Evolutionary conservation across 1,140 invertebrate genomes (phyloP), one percentile per base, ranked within the genome.

Genomic region (Ditylenchus dipsaci): DNA sequence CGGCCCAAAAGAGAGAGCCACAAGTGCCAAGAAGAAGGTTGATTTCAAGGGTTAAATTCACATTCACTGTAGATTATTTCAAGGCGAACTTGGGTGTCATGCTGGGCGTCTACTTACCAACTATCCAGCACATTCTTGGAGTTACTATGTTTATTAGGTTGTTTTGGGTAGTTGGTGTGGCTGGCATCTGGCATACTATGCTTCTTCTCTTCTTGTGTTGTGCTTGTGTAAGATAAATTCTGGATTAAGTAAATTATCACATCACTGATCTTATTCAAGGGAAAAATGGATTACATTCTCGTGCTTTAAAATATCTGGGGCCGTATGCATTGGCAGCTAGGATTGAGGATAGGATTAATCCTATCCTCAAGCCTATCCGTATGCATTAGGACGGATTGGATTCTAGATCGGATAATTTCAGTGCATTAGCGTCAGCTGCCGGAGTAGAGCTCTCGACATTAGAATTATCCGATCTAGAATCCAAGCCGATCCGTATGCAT

Each of bases 111-210:
- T 82, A 82, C 65, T 63, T 82, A n/a, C 80, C 80, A 33, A 82
- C 80, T 21, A 82, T 82, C 64, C 80, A 82, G 53, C 80, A 82
- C 58, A 82, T 82, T 72, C 74, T 82, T 5, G 80, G 80, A 43
- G 80, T 82, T 23, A 83, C 79, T 5, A 82, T 82, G 80, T 82
- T 82, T 57, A 79, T 82, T 45, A 79, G 80, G 42, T 70, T 82
- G 26, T 83, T 83, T 60, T 82, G 80, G 80, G 75, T 74, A 15
- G 76, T 72, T 69, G 80, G 78, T 42, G 47, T 78, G 65, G 72
- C 77, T 45, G 78, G 78, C 9, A 53, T 79, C 33, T 71, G 70
- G 67, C 71, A 79, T 23, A 79, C 78, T 15, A 57, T 76, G 42
- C 21, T 74, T 15, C 45, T 79, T 17, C 65, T 82, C 23, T 65